Percentiles rank a stretch among this genome's conserved stretches.
Evolutionary conservation across 2,888 invertebrate species (phyloP).

Genomic region (Tiliacea citrago): DNA sequence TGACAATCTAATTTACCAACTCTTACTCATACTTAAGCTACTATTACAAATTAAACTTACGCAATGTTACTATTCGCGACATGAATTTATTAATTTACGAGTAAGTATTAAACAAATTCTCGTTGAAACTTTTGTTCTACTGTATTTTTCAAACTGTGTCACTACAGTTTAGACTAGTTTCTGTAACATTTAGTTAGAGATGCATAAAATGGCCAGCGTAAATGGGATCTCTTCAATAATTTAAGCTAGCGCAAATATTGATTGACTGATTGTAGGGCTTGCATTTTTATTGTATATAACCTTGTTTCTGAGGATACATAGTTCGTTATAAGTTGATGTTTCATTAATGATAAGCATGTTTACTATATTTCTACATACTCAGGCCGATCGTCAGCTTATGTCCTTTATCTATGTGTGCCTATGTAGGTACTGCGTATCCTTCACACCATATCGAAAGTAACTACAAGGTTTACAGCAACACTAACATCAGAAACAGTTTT

Average conservation of each 20-base stretch:
- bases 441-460: slow-evolving; percentile 63
- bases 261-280: slow-evolving; percentile 15
- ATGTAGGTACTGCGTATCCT: slow-evolving; percentile 55
- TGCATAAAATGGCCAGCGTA: not conserved
- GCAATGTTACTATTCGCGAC: slow-evolving; percentile 19
- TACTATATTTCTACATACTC: slow-evolving; percentile 44
- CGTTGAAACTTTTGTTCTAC: slow-evolving; percentile 40
- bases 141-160: slow-evolving; percentile 42
- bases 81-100: slow-evolving; percentile 13
- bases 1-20: slow-evolving; percentile 55
- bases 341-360: slow-evolving; percentile 52
- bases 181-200: slow-evolving; percentile 13
- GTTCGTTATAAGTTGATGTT: slow-evolving; percentile 33
- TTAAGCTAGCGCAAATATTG: slow-evolving; percentile 25
- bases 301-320: slow-evolving; percentile 26
- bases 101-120: slow-evolving; percentile 1
- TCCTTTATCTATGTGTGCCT: slow-evolving; percentile 57
- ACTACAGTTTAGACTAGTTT: slow-evolving; percentile 17
- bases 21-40: slow-evolving; percentile 28
- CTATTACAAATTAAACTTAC: slow-evolving; percentile 23
- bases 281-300: slow-evolving; percentile 26
- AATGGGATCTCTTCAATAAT: slow-evolving; percentile 16
- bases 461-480: slow-evolving; percentile 64
- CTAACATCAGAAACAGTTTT: slow-evolving; percentile 59
- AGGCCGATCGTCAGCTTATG: slow-evolving; percentile 34